A percentile compares a stretch with the other conserved stretches of the same genome.
Evolutionary conservation across 2,113 vertebrate species (phyloP).

Genomic region (Alethe castanea): DNA sequence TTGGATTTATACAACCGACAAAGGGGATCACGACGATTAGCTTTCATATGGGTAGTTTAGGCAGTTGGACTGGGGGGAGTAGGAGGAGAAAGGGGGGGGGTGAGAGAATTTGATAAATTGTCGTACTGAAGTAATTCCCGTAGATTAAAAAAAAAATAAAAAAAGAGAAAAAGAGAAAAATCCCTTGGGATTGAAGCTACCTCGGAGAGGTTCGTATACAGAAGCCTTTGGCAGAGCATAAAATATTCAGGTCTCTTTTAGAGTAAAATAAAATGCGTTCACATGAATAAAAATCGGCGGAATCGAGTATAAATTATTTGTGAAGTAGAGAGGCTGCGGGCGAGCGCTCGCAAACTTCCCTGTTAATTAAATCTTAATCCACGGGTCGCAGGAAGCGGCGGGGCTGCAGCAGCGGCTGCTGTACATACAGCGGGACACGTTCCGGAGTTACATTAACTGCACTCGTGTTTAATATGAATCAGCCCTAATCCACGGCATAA

Average conservation of each 20-base stretch:
- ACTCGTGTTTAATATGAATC: conserved; percentile 61
- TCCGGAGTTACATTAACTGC: conserved; percentile 14
- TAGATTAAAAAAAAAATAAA: neutral
- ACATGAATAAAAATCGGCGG: conserved; percentile 50
- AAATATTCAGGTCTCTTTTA: conserved; percentile 34
- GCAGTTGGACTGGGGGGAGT: neutral
- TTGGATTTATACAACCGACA: conserved; percentile 36
- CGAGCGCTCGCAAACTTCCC: conserved; percentile 29
- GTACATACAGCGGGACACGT: conserved; percentile 3
- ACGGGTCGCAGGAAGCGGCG: neutral
- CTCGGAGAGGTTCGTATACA: neutral
- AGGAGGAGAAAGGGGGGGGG: neutral
- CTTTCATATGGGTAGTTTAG: conserved; percentile 27
- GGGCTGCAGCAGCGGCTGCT: neutral
- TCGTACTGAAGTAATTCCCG: neutral
- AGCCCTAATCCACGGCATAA: conserved; percentile 63
- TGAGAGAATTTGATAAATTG: neutral
- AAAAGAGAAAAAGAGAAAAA: neutral
- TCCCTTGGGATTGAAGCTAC: neutral
- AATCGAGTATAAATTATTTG: conserved; percentile 50
- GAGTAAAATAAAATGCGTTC: conserved; percentile 33
- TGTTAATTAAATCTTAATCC: conserved; percentile 67
- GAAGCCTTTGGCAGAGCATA: neutral
- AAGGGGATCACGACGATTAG: conserved; percentile 42
- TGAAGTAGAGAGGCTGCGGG: conserved; percentile 33